Evolutionary conservation across 1,140 invertebrate species (phyloP).

Genomic region (Capitella teleta): DNA sequence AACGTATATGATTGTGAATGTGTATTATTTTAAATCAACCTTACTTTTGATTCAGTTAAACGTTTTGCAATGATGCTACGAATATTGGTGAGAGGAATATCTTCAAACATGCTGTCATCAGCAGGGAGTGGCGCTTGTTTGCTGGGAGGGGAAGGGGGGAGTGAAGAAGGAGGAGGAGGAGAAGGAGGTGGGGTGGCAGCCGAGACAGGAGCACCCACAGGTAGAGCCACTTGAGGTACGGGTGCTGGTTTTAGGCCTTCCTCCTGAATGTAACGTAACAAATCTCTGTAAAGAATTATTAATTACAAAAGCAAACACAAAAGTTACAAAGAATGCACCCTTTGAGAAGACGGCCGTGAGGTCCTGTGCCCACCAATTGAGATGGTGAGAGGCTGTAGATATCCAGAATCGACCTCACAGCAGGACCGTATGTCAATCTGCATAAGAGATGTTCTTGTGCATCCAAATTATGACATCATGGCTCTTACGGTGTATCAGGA

Average conservation of each 20-base stretch:
- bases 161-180: conserved; percentile 42
- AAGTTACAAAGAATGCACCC: conserved; percentile 25
- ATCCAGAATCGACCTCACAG: conserved; percentile 51
- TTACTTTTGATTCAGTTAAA: conserved; percentile 74
- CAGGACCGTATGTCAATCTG: conserved; percentile 45
- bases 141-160: conserved; percentile 23
- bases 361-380: conserved; percentile 48
- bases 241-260: conserved; percentile 47
- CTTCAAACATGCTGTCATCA: conserved; percentile 47
- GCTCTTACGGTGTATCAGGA: no score
- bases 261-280: conserved; percentile 48
- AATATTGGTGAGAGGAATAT: conserved; percentile 77
- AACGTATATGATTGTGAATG: background rate
- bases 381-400: conserved; percentile 48
- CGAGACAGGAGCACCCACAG: background rate
- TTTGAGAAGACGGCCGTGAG: conserved; percentile 52
- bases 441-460: no score
- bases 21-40: no score
- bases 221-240: conserved; percentile 14
- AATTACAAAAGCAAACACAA: background rate
- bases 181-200: conserved; percentile 2
- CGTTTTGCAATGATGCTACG: conserved; percentile 71
- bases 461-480: no score
- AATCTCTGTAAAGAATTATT: conserved; percentile 42
- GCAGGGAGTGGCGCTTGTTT: conserved; percentile 15